Conservation (phyloP, 37 sponge, comb jelly and placozoan species). For the Dysidea cf. avara region DNA sequence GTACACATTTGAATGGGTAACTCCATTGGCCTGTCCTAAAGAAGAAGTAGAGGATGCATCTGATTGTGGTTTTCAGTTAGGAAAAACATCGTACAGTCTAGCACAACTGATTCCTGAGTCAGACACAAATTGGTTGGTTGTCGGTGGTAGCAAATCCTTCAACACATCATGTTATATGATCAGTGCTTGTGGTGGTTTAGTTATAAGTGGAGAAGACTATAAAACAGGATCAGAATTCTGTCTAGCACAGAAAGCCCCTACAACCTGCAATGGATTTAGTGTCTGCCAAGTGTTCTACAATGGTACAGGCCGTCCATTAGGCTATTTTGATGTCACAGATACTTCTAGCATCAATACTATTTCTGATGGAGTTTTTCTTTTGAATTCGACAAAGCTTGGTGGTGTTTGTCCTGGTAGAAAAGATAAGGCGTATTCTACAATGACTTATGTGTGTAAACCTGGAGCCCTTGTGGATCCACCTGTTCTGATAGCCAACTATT, state of each 20-base stretch:
- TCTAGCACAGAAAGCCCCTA: constrained; percentile 30
- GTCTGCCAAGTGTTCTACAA: constrained; percentile 43
- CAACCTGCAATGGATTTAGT: constrained; percentile 39
- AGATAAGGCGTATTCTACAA: too few species aligned
- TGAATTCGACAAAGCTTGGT: constrained; percentile 5
- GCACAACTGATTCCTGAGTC: constrained; percentile 34
- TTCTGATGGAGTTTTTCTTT: constrained; percentile 27
- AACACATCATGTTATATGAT: constrained; percentile 52
- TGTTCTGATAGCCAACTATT: constrained; percentile 18
- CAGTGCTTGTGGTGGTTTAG: constrained; percentile 61
- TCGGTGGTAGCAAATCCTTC: neutral
- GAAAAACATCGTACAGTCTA: constrained; percentile 34
- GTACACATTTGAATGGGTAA: constrained; percentile 74
- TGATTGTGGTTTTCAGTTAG: constrained; percentile 34
- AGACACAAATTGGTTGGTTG: constrained; percentile 47
- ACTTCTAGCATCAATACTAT: neutral
- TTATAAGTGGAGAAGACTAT: constrained; percentile 4
- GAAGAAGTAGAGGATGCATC: constrained; percentile 8
- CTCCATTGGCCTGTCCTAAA: constrained; percentile 54
- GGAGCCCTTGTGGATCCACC: constrained; percentile 43
- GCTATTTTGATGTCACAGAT: constrained; percentile 36
- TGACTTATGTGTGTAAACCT: constrained; percentile 64
- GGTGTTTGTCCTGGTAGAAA: neutral
- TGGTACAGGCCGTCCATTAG: constrained; percentile 28
- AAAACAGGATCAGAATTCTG: constrained; percentile 35